Conservation (phyloP, 2,113 vertebrate genomes). For the Campylomormyrus numenius region DNA sequence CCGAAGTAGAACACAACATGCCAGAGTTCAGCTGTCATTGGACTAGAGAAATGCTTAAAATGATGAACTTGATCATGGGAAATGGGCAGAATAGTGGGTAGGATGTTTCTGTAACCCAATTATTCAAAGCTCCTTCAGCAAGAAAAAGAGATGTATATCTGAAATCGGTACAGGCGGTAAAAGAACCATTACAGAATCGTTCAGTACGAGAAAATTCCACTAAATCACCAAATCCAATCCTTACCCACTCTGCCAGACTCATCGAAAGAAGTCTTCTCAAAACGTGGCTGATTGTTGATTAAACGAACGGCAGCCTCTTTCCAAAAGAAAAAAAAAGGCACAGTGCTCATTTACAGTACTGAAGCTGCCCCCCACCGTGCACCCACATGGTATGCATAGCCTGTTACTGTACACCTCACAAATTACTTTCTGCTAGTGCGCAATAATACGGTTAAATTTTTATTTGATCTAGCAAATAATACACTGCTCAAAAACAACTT, state of each 20-base stretch:
- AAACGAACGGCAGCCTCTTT: background rate
- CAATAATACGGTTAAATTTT: background rate
- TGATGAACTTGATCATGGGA: background rate
- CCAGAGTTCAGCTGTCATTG: background rate
- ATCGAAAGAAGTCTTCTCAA: background rate
- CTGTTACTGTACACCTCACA: background rate
- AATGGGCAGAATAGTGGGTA: background rate
- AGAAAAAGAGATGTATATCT: slow-evolving; percentile 18
- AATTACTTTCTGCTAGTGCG: background rate
- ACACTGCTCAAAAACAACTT: background rate
- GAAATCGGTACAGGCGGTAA: slow-evolving; percentile 16
- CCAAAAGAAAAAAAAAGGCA: background rate
- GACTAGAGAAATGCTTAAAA: background rate
- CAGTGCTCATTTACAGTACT: background rate
- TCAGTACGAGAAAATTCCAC: slow-evolving; percentile 20
- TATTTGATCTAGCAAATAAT: background rate
- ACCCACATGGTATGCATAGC: background rate
- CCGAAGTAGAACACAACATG: background rate
- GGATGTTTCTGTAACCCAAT: slow-evolving; percentile 28
- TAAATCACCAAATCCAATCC: slow-evolving; percentile 6
- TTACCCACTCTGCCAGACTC: background rate
- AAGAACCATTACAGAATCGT: slow-evolving; percentile 22
- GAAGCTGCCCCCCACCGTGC: background rate
- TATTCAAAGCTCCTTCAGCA: slow-evolving; percentile 9
- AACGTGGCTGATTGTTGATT: slow-evolving; percentile 3